Evolutionary conservation across 2,888 invertebrate species (phyloP).

Genomic region (Hylaea fasciaria): DNA sequence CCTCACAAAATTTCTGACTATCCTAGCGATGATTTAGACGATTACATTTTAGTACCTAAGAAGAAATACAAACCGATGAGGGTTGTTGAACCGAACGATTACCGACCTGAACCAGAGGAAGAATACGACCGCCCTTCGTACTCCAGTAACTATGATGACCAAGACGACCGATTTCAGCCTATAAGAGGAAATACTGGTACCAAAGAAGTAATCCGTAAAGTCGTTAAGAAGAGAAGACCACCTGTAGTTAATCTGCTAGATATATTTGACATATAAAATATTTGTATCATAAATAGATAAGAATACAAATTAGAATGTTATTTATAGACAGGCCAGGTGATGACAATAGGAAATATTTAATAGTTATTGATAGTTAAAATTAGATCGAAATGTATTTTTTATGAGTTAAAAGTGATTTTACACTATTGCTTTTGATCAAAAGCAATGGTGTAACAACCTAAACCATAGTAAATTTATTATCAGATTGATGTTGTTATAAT

Average conservation of each 20-base stretch:
- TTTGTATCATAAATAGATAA: constrained; percentile 36
- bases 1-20: constrained; percentile 66
- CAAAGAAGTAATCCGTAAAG: constrained; percentile 71
- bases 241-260: constrained; percentile 74
- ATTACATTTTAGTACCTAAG: constrained; percentile 75
- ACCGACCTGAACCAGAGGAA: constrained; percentile 63
- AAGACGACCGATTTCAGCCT: constrained; percentile 61
- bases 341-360: neutral
- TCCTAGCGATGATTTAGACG: constrained; percentile 66
- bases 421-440: neutral
- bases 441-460: neutral
- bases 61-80: constrained; percentile 71
- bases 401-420: constrained; percentile 4
- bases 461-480: neutral
- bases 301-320: constrained; percentile 66
- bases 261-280: constrained; percentile 75
- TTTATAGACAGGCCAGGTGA: constrained; percentile 7
- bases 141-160: constrained; percentile 57
- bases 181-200: constrained; percentile 55
- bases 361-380: constrained; percentile 2
- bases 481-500: too few relatives aligned
- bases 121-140: constrained; percentile 68
- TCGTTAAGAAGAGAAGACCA: constrained; percentile 73
- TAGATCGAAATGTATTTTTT: constrained; percentile 12
- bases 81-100: constrained; percentile 61